These are phyloP conservation scores for Taphrorychus bicolor DNA, from an alignment of 2,888 invertebrate genomes.

Conservation along the genomic window DNA sequence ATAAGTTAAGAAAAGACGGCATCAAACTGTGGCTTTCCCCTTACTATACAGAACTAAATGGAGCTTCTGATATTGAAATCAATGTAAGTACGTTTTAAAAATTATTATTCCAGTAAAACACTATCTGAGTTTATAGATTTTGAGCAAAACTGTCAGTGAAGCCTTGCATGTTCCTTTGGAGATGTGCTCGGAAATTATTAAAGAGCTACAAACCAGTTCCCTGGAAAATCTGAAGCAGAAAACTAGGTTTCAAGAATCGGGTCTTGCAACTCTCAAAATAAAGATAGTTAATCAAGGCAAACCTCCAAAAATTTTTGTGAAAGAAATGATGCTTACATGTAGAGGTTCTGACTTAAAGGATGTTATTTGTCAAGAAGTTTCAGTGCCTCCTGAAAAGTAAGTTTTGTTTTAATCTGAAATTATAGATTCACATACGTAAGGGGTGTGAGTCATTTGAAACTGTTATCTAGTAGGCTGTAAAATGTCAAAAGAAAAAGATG, in stretches of 20 bases:
- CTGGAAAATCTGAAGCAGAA: constrained; percentile 75
- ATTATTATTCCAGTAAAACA: neutral
- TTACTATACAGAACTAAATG: constrained; percentile 65
- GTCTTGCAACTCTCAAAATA: constrained; percentile 75
- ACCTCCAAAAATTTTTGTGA: constrained; percentile 61
- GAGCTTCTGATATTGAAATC: constrained; percentile 60
- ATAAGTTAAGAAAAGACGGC: constrained; percentile 70
- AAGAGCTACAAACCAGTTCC: constrained; percentile 72
- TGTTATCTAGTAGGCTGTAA: too few relatives aligned
- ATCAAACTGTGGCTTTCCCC: constrained; percentile 81
- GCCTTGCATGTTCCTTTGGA: constrained; percentile 64
- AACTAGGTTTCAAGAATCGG: constrained; percentile 72
- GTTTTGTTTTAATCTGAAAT: neutral
- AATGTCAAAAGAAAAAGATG: too few relatives aligned
- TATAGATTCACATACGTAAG: neutral
- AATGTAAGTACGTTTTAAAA: constrained; percentile 58
- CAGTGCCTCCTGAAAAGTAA: constrained; percentile 60
- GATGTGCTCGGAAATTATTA: constrained; percentile 65
- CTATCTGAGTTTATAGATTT: constrained; percentile 66
- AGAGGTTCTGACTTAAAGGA: constrained; percentile 66
- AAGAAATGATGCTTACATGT: constrained; percentile 65
- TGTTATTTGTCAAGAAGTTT: constrained; percentile 62
- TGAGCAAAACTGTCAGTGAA: constrained; percentile 68
- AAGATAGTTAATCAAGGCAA: constrained; percentile 67
- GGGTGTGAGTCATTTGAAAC: too few relatives aligned